phyloP scores from a whole-genome alignment of 37 sponge, comb jelly and placozoan genomes.

The Spongia lamella region DNA sequence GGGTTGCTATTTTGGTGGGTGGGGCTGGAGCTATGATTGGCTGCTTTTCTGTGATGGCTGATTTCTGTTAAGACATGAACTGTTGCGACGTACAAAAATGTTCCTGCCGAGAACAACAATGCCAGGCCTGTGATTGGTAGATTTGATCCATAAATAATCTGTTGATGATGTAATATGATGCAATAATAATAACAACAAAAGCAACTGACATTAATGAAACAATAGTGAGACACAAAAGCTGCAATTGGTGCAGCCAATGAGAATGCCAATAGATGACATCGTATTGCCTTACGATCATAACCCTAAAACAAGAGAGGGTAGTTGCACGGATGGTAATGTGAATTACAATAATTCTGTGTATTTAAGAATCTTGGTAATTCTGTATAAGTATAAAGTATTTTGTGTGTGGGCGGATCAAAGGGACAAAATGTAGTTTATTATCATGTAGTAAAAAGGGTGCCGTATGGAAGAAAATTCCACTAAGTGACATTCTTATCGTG shows the following conservation, averaged over 20 bases:
- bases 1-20: background rate
- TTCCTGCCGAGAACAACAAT: constrained; percentile 98
- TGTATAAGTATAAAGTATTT: too few species aligned
- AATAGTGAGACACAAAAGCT: constrained; percentile 83
- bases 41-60: constrained; percentile 20
- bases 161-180: background rate
- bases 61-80: constrained; percentile 95
- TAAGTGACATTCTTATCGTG: too few species aligned
- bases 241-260: constrained; percentile 87
- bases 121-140: constrained; percentile 85
- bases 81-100: constrained; percentile 98
- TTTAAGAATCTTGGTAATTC: background rate
- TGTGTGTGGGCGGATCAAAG: too few species aligned
- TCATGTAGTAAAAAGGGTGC: background rate
- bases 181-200: background rate
- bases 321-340: constrained; percentile 11
- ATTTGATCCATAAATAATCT: constrained; percentile 51
- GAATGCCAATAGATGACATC: constrained; percentile 79
- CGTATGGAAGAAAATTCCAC: background rate
- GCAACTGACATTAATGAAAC: constrained; percentile 71
- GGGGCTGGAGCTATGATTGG: background rate
- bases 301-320: constrained; percentile 58
- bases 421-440: too few species aligned
- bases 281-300: constrained; percentile 68
- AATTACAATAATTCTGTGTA: background rate